Evolutionary conservation across 1,140 invertebrate species (phyloP).

Genomic region (Caenorhabditis remanei): DNA sequence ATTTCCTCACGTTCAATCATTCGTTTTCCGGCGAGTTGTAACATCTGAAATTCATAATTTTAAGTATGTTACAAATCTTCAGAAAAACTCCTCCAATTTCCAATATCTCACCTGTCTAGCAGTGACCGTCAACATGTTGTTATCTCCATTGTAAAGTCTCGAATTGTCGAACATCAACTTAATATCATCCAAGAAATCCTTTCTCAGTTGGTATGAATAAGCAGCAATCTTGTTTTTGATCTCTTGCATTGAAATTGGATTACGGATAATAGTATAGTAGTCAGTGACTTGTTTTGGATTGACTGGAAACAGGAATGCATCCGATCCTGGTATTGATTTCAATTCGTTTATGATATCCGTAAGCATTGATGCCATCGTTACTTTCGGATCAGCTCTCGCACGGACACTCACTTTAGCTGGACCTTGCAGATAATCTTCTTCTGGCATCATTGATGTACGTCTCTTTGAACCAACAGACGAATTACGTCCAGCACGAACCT

Average conservation of each 20-base stretch:
- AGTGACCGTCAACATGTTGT: conserved; percentile 70
- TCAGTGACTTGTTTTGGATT: conserved; percentile 85
- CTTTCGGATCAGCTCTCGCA: conserved; percentile 93
- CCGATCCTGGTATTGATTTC: conserved; percentile 90
- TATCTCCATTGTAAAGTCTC: conserved; percentile 72
- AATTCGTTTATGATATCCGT: conserved; percentile 94
- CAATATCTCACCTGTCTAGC: conserved; percentile 67
- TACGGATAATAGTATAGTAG: conserved; percentile 90
- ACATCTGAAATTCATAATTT: conserved; percentile 65
- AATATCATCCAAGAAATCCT: conserved; percentile 88
- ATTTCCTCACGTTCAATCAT: conserved; percentile 92
- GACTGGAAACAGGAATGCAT: conserved; percentile 93
- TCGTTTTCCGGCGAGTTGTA: conserved; percentile 80
- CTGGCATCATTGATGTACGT: conserved; percentile 66
- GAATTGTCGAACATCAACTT: conserved; percentile 97
- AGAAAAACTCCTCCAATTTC: neutral
- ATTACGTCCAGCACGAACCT: conserved; percentile 10
- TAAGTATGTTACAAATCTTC: neutral
- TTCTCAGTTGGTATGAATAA: conserved; percentile 91
- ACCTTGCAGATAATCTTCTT: conserved; percentile 82
- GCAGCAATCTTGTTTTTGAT: conserved; percentile 92
- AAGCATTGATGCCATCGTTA: conserved; percentile 91
- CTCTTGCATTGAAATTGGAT: conserved; percentile 96
- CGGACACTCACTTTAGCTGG: conserved; percentile 85
- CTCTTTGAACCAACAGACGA: conserved; percentile 20